Evolutionary conservation across 2,113 vertebrate genomes (phyloP).

Genomic region (Petroica traversi): DNA sequence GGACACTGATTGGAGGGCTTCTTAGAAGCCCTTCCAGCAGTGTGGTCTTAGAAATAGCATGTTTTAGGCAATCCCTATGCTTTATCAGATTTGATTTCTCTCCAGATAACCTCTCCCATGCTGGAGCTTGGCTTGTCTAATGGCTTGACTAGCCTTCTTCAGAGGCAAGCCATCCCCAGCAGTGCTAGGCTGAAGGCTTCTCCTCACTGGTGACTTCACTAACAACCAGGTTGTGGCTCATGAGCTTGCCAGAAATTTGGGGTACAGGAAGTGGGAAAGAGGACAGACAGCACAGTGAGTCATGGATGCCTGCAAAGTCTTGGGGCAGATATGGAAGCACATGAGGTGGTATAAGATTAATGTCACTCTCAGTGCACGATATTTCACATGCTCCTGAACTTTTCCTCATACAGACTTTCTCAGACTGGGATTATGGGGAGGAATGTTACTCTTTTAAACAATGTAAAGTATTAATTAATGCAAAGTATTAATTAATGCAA

Average conservation of each 20-base stretch:
- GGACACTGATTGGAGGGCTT: not conserved
- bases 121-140: not conserved
- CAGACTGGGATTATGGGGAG: not conserved
- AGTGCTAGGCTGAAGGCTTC: not conserved
- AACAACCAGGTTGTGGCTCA: not conserved
- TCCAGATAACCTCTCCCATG: not conserved
- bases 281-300: accelerated
- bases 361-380: not conserved
- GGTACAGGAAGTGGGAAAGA: not conserved
- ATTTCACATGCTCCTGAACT: not conserved
- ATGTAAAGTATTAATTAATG: not conserved
- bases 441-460: not conserved
- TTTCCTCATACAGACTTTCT: not conserved
- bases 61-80: not conserved
- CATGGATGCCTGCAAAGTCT: accelerated
- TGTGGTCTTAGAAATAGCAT: not conserved
- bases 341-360: not conserved
- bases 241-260: not conserved
- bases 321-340: not conserved
- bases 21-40: not conserved
- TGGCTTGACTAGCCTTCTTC: not conserved
- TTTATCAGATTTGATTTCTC: not conserved
- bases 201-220: not conserved
- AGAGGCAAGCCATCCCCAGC: not conserved
- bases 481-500: not conserved